Base-by-base conservation (phyloP, 2,113 vertebrate species). In the Catagonus wagneri region DNA sequence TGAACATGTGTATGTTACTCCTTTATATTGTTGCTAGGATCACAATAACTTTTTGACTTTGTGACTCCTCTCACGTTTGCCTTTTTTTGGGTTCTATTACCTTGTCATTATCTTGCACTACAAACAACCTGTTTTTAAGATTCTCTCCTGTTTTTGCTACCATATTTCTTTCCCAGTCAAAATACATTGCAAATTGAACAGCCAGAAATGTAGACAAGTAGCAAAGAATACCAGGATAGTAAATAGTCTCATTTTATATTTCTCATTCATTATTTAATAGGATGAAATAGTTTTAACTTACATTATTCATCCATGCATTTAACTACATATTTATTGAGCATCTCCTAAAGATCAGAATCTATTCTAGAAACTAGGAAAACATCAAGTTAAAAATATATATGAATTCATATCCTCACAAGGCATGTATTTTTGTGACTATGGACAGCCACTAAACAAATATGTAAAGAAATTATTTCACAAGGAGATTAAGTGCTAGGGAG, bases 201-300 rank as follows among this genome's bases (percentile, higher is more conserved):
- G 17, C 69, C 75, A 75, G 9, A 92, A 78, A 76, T 68, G 76
- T 61, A 88, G 66, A 74, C 36, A 75, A 44, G 22, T 54, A 22
- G 60, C 6, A 60, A 22, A 94, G 34, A 90, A 71, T 54, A 83
- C 61, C 20, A 93, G 65, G 74, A 66, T 19, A 79, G 22, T 27
- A 63, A 92, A 29, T 89, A 68, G 39, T 71, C 90, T 93, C 56
- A 87, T 60, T 6, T 78, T 90, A 68, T 60, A 63, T 76, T 86
- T 72, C 76, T 83, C 29, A 27, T 72, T 66, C 54, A 29, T 89
- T 10, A 60, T 74, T 93, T 91, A 90, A 84, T 58, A 69, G 27
- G 86, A 90, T 89, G 16, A 96, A 44, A 71, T 83, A 52, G 39
- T 54, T 95, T 91, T 94, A 92, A 93, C 39, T 95, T 83, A 50